phyloP scores from a whole-genome alignment of 2,113 vertebrate species.

The Zosterops hypoxanthus region DNA sequence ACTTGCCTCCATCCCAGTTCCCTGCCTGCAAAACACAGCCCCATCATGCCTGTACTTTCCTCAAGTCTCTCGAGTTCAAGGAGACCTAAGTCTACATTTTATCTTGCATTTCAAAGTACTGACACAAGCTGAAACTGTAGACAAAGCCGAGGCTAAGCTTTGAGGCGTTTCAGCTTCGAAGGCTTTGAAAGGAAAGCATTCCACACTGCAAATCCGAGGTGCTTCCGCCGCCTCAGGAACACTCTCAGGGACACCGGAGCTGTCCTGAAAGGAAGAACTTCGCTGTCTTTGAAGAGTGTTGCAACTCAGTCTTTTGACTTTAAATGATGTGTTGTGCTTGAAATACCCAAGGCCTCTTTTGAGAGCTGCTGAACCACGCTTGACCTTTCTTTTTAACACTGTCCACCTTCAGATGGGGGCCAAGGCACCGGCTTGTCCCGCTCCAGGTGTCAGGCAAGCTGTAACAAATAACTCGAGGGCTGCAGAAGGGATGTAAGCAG shows the following conservation, averaged over 20 bases:
- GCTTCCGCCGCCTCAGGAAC: background rate
- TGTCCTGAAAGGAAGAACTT: background rate
- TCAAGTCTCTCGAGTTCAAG: background rate
- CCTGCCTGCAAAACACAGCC: background rate
- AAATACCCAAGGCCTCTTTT: background rate
- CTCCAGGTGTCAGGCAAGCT: background rate
- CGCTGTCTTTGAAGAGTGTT: background rate
- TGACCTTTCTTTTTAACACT: slow-evolving; percentile 8
- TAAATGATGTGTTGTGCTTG: background rate
- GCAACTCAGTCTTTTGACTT: background rate
- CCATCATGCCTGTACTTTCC: background rate
- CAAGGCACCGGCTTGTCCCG: background rate
- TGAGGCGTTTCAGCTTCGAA: background rate
- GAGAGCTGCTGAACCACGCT: background rate
- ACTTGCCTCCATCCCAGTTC: background rate
- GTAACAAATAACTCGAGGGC: background rate
- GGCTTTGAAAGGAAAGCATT: background rate
- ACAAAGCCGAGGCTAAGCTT: slow-evolving; percentile 19
- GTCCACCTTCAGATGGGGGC: background rate
- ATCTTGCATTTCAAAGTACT: slow-evolving; percentile 40
- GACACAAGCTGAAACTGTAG: background rate
- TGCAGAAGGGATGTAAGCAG: background rate
- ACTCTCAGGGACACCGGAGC: background rate
- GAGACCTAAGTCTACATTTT: background rate
- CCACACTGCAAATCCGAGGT: background rate